Evolutionary conservation across 2,113 vertebrate genomes (phyloP), one percentile per base, ranked within the genome.

Genomic region (Prinia subflava): DNA sequence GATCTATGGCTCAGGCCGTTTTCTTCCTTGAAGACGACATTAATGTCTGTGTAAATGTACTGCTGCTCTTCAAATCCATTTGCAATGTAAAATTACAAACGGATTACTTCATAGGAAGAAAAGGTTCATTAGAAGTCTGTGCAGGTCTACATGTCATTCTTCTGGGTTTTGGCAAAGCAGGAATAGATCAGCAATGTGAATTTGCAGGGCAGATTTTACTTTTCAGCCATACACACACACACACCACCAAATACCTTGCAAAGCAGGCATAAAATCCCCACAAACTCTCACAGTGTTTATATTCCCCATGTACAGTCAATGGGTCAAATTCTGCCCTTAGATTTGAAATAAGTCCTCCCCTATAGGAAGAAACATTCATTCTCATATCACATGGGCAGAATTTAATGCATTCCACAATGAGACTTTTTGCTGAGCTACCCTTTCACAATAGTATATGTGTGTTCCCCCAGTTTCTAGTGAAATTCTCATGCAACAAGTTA

Each of bases 21-120:
- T 95, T 92, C 82, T 92, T 92, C 77, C 81, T 85, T 88, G 92
- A 95, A 89, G 87, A 19, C 31, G 55, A 41, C 49, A 39, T 39
- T 49, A 46, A 49, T 81, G 16, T 35, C 71, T 71, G 1, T 63
- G 4, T 42, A 57, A 77, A 23, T 27, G 60, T 89, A 64, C 18
- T 42, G 33, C 50, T 68, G 35, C 49, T 91, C 62, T 79, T 87
- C 75, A 47, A 65, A 65, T 65, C 82, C 88, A 83, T 94, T 95
- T 96, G 91, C 86, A 92, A 73, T 31, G n/a, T 16, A n/a, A 33
- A 73, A 78, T 90, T 96, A 76, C 57, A 74, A 90, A 94, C 0
- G 0, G 69, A 62, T 81, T 52, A 37, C 67, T 86, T 93, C 65
- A 41, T 7, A 94, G 85, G 80, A 89, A 90, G 83, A 92, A 92